Evolutionary conservation across 2,113 vertebrate species (phyloP).

Genomic region (Rana temporaria): DNA sequence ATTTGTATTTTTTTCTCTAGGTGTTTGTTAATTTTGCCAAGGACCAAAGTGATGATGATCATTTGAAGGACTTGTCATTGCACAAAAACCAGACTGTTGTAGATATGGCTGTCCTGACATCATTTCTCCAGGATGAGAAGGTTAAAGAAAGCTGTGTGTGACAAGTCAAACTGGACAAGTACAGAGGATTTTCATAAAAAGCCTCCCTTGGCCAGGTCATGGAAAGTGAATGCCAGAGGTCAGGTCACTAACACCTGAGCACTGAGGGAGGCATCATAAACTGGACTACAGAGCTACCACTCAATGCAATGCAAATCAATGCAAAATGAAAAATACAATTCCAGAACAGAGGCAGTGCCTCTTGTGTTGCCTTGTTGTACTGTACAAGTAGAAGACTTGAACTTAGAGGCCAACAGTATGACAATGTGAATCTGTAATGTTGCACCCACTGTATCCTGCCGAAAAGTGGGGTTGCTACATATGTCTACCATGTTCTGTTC

Average conservation of each 20-base stretch:
- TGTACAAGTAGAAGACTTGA: slow-evolving; percentile 85
- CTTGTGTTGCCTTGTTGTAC: slow-evolving; percentile 71
- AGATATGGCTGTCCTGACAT: slow-evolving; percentile 76
- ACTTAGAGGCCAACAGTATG: slow-evolving; percentile 75
- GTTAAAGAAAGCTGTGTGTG: slow-evolving; percentile 90
- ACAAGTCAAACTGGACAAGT: slow-evolving; percentile 65
- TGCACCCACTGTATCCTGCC: slow-evolving; percentile 68
- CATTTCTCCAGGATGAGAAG: slow-evolving; percentile 73
- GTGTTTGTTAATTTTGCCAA: slow-evolving; percentile 99
- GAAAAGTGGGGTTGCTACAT: slow-evolving; percentile 66
- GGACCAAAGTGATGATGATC: slow-evolving; percentile 97
- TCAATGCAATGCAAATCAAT: slow-evolving; percentile 97
- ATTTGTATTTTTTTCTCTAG: slow-evolving; percentile 68
- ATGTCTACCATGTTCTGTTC: slow-evolving; percentile 65
- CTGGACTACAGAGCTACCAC: slow-evolving; percentile 84
- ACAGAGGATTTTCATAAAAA: slow-evolving; percentile 52
- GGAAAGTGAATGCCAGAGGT: slow-evolving; percentile 63
- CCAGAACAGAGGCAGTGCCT: slow-evolving; percentile 77
- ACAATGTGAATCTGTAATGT: slow-evolving; percentile 75
- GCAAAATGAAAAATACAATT: slow-evolving; percentile 80
- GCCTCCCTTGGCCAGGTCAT: slow-evolving; percentile 61
- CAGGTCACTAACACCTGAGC: slow-evolving; percentile 59
- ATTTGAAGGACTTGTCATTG: slow-evolving; percentile 88
- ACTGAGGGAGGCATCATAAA: slow-evolving; percentile 67
- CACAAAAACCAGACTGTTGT: slow-evolving; percentile 84